A percentile compares a stretch with the other conserved stretches of the same genome.
Conservation (phyloP, 2,888 invertebrate genomes). For the Pardosa pseudoannulata region DNA sequence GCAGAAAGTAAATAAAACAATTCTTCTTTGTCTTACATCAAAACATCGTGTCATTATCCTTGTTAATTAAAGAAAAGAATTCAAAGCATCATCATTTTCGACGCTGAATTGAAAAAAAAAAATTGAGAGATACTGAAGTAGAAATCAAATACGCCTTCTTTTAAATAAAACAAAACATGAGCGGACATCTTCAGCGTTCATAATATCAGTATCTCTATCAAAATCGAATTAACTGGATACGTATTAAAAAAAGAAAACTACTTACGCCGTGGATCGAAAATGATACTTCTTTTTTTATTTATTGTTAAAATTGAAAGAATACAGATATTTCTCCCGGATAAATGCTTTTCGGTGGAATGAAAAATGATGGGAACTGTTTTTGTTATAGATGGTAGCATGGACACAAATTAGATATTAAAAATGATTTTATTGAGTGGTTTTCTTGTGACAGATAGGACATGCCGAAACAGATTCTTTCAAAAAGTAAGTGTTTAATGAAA, state of each 20-base stretch:
- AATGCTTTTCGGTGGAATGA: background rate
- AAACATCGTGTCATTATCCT: too few species aligned
- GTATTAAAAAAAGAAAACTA: background rate
- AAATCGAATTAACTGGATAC: background rate
- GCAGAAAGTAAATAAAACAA: too few species aligned
- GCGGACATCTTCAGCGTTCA: background rate
- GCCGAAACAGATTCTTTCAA: too few species aligned
- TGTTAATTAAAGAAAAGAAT: too few species aligned
- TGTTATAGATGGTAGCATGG: background rate
- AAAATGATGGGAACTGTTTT: background rate
- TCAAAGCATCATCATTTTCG: too few species aligned
- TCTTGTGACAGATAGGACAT: too few species aligned
- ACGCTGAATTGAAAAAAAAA: background rate
- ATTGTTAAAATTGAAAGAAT: background rate
- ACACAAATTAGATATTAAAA: background rate
- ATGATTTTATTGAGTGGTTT: background rate
- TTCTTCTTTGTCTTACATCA: too few species aligned
- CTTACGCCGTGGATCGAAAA: background rate
- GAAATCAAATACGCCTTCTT: too few species aligned
- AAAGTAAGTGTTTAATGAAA: too few species aligned
- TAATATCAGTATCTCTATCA: background rate
- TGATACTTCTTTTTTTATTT: background rate
- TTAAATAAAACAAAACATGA: too few species aligned
- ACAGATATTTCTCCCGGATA: too few species aligned
- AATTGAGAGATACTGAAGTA: background rate